Evolutionary conservation across 2,113 vertebrate species (phyloP), one percentile per base, ranked within the genome.

Genomic region (Echinops telfairi): DNA sequence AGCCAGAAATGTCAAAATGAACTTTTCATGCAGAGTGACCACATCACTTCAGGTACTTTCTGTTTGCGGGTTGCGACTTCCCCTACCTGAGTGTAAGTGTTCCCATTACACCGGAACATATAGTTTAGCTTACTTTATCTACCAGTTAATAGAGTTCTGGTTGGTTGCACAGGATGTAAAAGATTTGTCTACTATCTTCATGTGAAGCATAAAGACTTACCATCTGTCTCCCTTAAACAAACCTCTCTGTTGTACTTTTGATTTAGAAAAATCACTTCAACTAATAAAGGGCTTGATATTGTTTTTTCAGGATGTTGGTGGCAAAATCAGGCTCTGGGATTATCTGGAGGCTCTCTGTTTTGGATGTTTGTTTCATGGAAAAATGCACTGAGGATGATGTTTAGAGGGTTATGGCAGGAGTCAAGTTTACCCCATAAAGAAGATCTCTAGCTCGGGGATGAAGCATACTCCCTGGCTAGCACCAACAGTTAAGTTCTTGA

Each of bases 381-480:
- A 89, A 96, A 91, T 86, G 90, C 88, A 91, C 77, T 92, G 89
- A 92, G 78, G 82, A 94, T 95, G 96, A 97, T 98, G 96, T 95
- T 95, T 97, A 96, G 94, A 96, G 89, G 91, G 95, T 96, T 92
- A 93, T 96, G 96, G 93, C 87, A 53, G 47, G 66, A 91, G 95
- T 97, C 97, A 96, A 96, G 97, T 97, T 97, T 92, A 91, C 90
- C 88, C 9, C 94, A 96, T 96, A 95, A 97, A 97, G 86, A 68
- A 88, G 85, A 80, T 96, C 96, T 97, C 75, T 95, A 97, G 94
- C 89, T 94, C n/a, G 75, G 92, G 82, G 93, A 97, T 95, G 96
- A 95, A 97, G 89, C 88, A 94, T 95, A 95, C 83, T 76, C 19
- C 71, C 19, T 73, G 71, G 20, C 8, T 36, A 33, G 70, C 14